Evolutionary conservation across 2,113 vertebrate genomes (phyloP), one percentile per base, ranked within the genome.

Genomic region (Aleadryas rufinucha): DNA sequence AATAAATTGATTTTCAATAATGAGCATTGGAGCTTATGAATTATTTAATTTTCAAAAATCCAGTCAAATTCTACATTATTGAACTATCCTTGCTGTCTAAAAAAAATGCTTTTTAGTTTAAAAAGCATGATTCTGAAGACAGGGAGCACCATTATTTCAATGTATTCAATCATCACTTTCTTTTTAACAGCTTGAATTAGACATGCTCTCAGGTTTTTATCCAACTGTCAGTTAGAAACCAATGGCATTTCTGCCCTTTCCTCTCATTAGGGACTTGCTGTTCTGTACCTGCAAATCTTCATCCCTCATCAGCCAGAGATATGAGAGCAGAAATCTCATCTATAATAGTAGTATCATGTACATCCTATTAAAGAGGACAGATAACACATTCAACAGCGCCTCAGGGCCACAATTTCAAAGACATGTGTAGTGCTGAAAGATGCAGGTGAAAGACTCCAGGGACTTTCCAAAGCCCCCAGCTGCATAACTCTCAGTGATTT

Each of bases 171-270:
- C 93, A 95, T 53, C 69, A 86, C 65, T 95, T 95, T 90, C 94
- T 93, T 91, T 93, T 92, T 84, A 94, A 49, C 89, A 94, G 93
- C 83, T 88, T 53, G 87, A 92, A 93, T 95, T 82, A 95, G 90
- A 88, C 87, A 45, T 13, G 61, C 66, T 95, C 90, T 95, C 91
- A 84, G 94, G 87, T 89, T 96, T 90, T 86, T 84, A 92, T 85
- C 86, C 78, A 88, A 69, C 47, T 80, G 93, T 65, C 94, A 94
- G 94, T 85, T 90, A 91, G 78, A 79, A 94, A 93, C 81, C 5
- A 1, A 87, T 79, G 72, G 94, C 82, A 93, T 94, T 96, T 84
- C 93, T 96, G 92, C 94, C 95, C 93, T 97, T 94, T 95, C 69
- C 75, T 95, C 87, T 95, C 94, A 96, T 90, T 90, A 95, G 90